Evolutionary conservation across 2,888 invertebrate genomes (phyloP), one percentile per base, ranked within the genome.

Genomic region (Drosophila longiperda): DNA sequence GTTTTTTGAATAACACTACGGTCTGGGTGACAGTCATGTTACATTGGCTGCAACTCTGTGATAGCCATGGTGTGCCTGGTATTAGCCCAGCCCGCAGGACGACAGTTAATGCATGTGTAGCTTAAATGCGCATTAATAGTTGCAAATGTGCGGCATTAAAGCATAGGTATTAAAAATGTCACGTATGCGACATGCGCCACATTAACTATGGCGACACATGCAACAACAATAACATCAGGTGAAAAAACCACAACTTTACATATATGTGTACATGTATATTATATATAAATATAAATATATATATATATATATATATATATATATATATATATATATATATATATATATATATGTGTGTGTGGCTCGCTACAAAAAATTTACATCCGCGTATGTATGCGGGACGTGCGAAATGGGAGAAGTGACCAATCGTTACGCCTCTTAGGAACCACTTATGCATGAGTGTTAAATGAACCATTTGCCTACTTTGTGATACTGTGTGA

Each of bases 141-240:
- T 87, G 83, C 83, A 88, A 87, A 88, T 87, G 86, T 87, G 87
- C 87, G 88, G 88, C 82, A 82, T 87, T 86, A 84, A 88, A 87
- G 83, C 86, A 80, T 76, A 83, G 79, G 86, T 82, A 87, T 86
- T 87, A 87, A 87, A 87, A 86, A 87, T 87, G 87, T 88, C 88
- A 88, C 88, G 87, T 88, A 86, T 83, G 78, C 88, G 88, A 87
- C 86, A 88, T 87, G 87, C 86, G 83, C 68, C 86, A 87, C 88
- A 87, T 86, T 86, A 86, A 86, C 86, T 88, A 86, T 81, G 52
- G 64, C 66, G 79, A 73, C 79, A 73, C 85, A 82, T 79, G 83
- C 76, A 87, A 85, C 78, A 79, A 68, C 65, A 76, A 65, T 52
- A 66, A 26, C 66, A 48, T 36, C 65, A 50, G 54, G 29, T 20